Evolutionary conservation across 2,113 vertebrate genomes (phyloP).

Genomic region (Tylochromis polylepis): DNA sequence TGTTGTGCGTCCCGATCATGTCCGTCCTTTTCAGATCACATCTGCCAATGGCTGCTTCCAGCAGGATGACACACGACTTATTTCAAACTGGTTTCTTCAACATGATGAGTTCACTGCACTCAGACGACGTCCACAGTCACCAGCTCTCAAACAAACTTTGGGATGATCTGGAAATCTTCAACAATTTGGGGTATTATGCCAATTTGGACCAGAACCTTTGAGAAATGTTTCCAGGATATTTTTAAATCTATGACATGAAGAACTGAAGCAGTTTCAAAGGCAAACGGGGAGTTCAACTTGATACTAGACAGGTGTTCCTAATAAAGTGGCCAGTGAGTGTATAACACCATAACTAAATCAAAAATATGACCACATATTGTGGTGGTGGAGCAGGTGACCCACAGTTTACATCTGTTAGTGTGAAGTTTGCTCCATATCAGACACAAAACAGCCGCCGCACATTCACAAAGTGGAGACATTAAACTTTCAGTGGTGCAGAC

Average conservation of each 20-base stretch:
- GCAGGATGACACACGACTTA: fast-evolving
- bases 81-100: background rate
- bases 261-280: background rate
- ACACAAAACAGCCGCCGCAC: too few relatives aligned
- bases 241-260: fast-evolving
- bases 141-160: background rate
- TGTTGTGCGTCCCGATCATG: fast-evolving
- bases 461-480: too few relatives aligned
- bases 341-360: background rate
- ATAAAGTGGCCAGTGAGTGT: background rate
- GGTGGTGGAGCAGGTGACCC: background rate
- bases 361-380: background rate
- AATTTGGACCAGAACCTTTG: fast-evolving
- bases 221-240: background rate
- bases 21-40: fast-evolving
- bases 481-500: too few relatives aligned
- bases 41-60: fast-evolving
- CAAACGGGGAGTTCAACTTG: background rate
- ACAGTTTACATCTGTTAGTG: too few relatives aligned
- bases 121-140: fast-evolving
- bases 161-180: background rate
- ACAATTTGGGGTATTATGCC: fast-evolving
- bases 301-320: background rate
- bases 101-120: fast-evolving
- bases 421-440: too few relatives aligned